These are phyloP conservation scores for Chrysolina haemoptera DNA, from an alignment of 2,888 invertebrate species.

Conservation along the genomic window DNA sequence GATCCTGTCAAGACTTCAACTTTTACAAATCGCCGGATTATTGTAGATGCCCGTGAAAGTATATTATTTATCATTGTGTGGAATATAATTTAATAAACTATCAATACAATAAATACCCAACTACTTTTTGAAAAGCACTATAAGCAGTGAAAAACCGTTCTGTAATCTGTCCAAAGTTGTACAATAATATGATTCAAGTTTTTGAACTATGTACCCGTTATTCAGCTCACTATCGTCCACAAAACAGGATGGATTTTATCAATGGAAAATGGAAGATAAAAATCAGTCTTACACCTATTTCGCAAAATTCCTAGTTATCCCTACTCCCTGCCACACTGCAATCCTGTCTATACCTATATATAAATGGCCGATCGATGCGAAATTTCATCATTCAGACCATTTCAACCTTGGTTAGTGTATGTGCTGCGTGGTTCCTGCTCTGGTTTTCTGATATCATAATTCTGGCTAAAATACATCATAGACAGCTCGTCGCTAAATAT, in stretches of 20 bases:
- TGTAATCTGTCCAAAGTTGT: background rate
- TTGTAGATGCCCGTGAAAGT: no score
- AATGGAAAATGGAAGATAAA: background rate
- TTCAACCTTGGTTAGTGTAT: background rate
- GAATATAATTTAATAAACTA: no score
- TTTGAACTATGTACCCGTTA: background rate
- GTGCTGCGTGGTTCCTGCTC: background rate
- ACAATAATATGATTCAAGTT: background rate
- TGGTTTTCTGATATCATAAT: constrained; percentile 40
- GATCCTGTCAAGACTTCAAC: no score
- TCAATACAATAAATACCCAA: no score
- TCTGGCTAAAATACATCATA: constrained; percentile 61
- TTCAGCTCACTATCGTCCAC: background rate
- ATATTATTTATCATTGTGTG: no score
- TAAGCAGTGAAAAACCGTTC: background rate
- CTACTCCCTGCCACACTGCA: background rate
- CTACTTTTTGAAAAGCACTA: background rate
- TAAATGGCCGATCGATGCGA: background rate
- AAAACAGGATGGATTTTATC: background rate
- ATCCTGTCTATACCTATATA: background rate
- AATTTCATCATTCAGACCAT: background rate
- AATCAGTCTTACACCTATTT: background rate
- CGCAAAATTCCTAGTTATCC: background rate
- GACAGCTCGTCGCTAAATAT: constrained; percentile 72
- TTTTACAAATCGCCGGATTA: no score